phyloP scores from a whole-genome alignment of 2,113 vertebrate species.

The Podarcis muralis region DNA sequence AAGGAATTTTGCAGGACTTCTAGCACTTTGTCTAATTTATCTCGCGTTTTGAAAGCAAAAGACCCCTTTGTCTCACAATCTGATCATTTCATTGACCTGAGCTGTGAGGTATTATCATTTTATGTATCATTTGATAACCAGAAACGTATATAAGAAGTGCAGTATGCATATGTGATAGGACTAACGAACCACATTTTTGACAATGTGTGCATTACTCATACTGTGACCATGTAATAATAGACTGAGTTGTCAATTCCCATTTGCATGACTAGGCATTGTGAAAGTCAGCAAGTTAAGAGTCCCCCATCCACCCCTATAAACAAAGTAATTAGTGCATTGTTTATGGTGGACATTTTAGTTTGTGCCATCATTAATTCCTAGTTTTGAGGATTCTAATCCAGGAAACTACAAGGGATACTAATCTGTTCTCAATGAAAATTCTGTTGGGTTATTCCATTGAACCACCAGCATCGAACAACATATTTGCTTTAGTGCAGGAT shows the following conservation, averaged over 20 bases:
- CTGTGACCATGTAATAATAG: neutral
- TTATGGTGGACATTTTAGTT: constrained; percentile 19
- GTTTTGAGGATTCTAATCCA: constrained; percentile 33
- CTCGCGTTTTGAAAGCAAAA: too few relatives aligned
- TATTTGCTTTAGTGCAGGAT: constrained; percentile 6
- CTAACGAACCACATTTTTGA: neutral
- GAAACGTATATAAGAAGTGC: neutral
- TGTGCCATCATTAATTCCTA: constrained; percentile 26
- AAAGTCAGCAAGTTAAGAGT: neutral
- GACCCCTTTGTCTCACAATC: too few relatives aligned
- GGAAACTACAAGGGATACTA: neutral
- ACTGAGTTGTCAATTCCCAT: neutral
- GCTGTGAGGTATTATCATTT: neutral
- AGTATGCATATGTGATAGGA: neutral
- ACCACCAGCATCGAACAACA: constrained; percentile 34
- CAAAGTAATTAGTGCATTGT: neutral
- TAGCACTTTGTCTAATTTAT: too few relatives aligned
- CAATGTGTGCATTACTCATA: neutral
- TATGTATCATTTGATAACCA: constrained; percentile 39
- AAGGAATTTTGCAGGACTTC: too few relatives aligned
- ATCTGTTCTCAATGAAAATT: neutral
- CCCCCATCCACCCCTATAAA: neutral
- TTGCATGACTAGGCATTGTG: neutral
- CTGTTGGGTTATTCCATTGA: constrained; percentile 49
- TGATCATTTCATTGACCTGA: too few relatives aligned